phyloP scores from a whole-genome alignment of 1,140 invertebrate genomes.

The Nephila pilipes region DNA sequence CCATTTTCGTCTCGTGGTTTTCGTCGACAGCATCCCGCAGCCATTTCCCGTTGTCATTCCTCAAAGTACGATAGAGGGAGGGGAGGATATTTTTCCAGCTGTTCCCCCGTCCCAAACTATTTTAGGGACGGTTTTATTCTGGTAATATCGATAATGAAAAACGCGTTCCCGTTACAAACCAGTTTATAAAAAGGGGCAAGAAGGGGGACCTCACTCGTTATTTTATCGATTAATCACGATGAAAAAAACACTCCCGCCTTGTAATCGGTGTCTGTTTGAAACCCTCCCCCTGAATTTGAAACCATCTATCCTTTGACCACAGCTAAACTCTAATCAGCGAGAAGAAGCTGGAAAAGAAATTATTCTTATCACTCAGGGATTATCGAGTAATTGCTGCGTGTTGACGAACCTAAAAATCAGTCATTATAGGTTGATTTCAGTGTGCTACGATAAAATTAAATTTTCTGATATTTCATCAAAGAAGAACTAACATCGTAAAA shows the following conservation, averaged over 20 bases:
- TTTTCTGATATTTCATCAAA: constrained; percentile 14
- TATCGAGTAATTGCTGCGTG: constrained; percentile 31
- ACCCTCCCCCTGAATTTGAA: constrained; percentile 61
- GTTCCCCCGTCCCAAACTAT: neutral
- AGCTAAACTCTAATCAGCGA: constrained; percentile 51
- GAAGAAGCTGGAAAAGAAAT: constrained; percentile 2
- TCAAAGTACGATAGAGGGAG: neutral
- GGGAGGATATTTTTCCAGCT: neutral
- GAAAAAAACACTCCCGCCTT: constrained; percentile 60
- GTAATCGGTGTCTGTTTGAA: constrained; percentile 51
- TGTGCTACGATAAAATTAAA: constrained; percentile 17
- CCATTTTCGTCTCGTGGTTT: neutral
- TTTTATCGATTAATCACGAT: constrained; percentile 67
- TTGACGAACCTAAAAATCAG: constrained; percentile 16
- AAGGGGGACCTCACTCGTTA: neutral
- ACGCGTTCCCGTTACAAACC: neutral
- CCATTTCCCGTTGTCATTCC: neutral
- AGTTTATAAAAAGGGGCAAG: neutral
- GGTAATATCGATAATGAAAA: constrained; percentile 46
- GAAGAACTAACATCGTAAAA: neutral
- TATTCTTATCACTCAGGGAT: constrained; percentile 36
- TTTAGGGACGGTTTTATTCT: constrained; percentile 37
- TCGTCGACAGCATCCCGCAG: constrained; percentile 19
- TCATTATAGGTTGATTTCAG: constrained; percentile 22
- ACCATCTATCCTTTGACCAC: constrained; percentile 67